Base-by-base conservation (phyloP, 1,140 invertebrate species). In the Lasaia peninsularis region DNA sequence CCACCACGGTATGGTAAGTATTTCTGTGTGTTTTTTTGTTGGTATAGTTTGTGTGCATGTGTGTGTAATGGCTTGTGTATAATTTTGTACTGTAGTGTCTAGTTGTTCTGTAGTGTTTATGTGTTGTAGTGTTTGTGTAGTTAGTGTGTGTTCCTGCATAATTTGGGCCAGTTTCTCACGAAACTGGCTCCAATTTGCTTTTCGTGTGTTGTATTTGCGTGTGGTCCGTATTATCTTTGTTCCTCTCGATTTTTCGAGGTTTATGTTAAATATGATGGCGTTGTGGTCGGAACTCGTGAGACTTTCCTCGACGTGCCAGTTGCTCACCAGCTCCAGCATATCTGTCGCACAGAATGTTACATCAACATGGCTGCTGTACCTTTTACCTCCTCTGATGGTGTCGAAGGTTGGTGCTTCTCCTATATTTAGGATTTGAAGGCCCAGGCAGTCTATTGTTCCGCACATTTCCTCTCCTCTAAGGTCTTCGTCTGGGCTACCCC, bases 1-100 rank as follows among this genome's bases (percentile, higher is more conserved):
- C 68, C 63, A 35, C 68, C 68, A 5, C 2, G 20, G 1, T 58
- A 67, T 0, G 62, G 70, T 14, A 64, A 61, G 28, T 72, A 64
- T 32, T 60, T 72, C 5, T 50, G n/a, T 31, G 1, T 50, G 48
- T 14, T 35, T 35, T 35, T 35, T 35, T 1, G n/a, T 0, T 35
- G 69, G 60, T 34, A 62, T 59, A 6, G n/a, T n/a, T 12, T 53
- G 12, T 28, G 55, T 24, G 34, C 63, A 62, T 16, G 52, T 31
- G 31, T 54, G 28, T 18, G 33, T 40, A 8, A 66, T 60, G 12
- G 10, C 16, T 9, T 56, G 9, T n/a, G 31, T 57, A 12, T 60
- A 62, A 18, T 14, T 60, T 2, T 33, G 16, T 56, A 52, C 12
- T 8, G 20, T 14, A 2, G 31, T 21, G 0, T 59, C 56, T 52